A percentile compares a stretch with the other conserved stretches of the same genome.
Evolutionary conservation across 1,140 invertebrate species (phyloP).

Genomic region (Mesaphorura yosii): DNA sequence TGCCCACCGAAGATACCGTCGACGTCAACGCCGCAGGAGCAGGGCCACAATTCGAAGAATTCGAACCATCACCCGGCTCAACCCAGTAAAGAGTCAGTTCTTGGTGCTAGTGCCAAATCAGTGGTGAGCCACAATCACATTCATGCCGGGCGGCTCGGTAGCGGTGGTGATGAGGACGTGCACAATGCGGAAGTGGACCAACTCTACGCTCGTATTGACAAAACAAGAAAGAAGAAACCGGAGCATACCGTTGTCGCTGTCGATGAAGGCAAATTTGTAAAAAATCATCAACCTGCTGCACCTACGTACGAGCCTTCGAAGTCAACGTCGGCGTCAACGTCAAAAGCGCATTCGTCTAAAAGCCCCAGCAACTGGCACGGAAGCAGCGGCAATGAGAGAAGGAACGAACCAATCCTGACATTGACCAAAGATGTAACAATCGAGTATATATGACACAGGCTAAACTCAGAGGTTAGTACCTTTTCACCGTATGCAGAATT

Average conservation of each 20-base stretch:
- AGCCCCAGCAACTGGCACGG: no score
- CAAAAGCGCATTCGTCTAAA: no score
- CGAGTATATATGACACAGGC: no score
- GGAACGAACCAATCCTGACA: no score
- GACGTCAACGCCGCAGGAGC: not conserved
- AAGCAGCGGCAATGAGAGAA: no score
- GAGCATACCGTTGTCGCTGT: not conserved
- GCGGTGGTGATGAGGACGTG: not conserved
- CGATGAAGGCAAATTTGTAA: no score
- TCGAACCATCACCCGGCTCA: not conserved
- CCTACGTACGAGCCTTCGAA: no score
- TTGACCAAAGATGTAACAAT: no score
- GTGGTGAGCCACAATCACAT: not conserved
- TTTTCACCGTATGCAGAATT: no score
- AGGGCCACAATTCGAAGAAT: not conserved
- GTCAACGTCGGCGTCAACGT: no score
- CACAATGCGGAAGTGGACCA: slow-evolving; percentile 16
- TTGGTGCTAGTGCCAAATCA: not conserved
- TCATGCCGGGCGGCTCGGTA: not conserved
- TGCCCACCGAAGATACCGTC: slow-evolving; percentile 26
- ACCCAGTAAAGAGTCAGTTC: not conserved
- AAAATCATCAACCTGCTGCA: no score
- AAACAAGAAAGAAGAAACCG: slow-evolving; percentile 24
- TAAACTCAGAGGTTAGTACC: no score
- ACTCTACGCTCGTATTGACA: slow-evolving; percentile 28